Conservation (phyloP, 2,113 vertebrate species). For the Ictalurus furcatus region DNA sequence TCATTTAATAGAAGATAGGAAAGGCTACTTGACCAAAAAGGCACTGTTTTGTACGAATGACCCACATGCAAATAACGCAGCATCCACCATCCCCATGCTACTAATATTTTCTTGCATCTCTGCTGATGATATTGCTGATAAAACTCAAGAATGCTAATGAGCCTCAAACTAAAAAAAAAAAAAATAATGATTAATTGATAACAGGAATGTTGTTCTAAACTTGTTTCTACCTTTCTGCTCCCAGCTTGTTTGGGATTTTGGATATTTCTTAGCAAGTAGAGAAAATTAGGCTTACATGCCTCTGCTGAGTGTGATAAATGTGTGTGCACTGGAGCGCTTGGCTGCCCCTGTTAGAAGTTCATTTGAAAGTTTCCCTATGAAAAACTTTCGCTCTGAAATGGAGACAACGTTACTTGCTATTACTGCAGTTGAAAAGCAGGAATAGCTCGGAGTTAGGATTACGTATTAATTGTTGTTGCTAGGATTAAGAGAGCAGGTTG, state of each 20-base stretch:
- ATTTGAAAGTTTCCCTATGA: constrained; percentile 43
- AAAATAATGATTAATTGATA: constrained; percentile 33
- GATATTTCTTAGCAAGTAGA: constrained; percentile 22
- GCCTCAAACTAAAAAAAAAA: neutral
- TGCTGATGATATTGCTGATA: neutral
- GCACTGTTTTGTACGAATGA: neutral
- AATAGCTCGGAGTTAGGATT: neutral
- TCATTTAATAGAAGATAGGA: neutral
- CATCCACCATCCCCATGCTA: neutral
- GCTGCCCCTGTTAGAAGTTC: constrained; percentile 44
- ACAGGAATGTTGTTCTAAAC: constrained; percentile 33
- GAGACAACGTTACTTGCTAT: neutral
- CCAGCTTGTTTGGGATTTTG: constrained; percentile 22
- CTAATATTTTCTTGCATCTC: neutral
- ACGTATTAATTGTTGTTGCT: neutral
- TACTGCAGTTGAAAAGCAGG: neutral
- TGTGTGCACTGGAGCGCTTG: constrained; percentile 31
- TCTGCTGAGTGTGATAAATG: constrained; percentile 48
- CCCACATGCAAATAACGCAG: neutral
- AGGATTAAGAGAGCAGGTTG: neutral
- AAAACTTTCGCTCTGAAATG: constrained; percentile 16
- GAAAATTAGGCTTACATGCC: constrained; percentile 34
- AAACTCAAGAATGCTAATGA: neutral
- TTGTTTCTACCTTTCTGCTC: constrained; percentile 29
- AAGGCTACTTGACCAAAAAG: neutral